These are phyloP conservation scores for Micronisus gabar DNA, from an alignment of 2,113 vertebrate species.

Conservation along the genomic window DNA sequence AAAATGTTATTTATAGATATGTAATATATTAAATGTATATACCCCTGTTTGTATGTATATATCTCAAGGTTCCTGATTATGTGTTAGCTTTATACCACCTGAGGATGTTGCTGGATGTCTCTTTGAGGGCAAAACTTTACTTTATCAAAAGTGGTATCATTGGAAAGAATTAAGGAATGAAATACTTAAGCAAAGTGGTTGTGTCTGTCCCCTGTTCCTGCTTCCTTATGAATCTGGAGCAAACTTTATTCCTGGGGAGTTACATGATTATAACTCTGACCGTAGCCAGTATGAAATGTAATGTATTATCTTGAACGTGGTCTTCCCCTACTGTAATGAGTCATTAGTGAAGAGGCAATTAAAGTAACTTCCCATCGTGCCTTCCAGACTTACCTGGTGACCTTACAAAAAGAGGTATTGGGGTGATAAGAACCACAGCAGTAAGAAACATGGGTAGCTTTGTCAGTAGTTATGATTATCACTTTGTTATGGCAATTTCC, in stretches of 20 bases:
- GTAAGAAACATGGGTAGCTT: background rate
- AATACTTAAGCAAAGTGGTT: background rate
- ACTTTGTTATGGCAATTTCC: background rate
- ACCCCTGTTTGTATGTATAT: background rate
- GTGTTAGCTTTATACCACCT: background rate
- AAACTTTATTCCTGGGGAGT: background rate
- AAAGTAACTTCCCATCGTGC: background rate
- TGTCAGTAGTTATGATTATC: background rate
- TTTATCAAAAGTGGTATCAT: background rate
- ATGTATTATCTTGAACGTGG: background rate
- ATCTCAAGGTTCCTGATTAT: background rate
- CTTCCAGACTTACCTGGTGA: background rate
- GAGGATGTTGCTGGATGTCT: background rate
- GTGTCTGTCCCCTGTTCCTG: background rate
- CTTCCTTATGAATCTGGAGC: background rate
- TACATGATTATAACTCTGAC: fast-evolving
- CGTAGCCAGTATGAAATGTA: background rate
- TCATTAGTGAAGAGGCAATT: background rate
- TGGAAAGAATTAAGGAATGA: background rate
- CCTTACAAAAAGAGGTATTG: background rate
- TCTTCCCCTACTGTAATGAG: background rate
- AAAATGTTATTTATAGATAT: background rate
- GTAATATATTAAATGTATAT: background rate
- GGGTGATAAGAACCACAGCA: background rate
- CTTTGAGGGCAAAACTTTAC: background rate